Evolutionary conservation across 2,888 invertebrate genomes (phyloP).

Genomic region (Gisinianus flammeolus): DNA sequence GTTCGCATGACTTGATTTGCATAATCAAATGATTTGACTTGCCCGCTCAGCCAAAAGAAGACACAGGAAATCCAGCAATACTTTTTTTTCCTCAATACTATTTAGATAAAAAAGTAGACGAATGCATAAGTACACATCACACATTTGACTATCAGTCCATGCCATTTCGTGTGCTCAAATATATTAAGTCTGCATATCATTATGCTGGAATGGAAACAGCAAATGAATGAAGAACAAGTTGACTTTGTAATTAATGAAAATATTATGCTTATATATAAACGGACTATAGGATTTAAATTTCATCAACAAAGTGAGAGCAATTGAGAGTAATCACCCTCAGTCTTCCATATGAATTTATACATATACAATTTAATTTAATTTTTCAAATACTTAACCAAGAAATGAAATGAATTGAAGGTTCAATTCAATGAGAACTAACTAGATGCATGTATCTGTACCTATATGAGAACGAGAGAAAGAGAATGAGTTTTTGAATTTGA

Average conservation of each 20-base stretch:
- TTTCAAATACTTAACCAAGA: too few relatives aligned
- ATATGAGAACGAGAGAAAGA: too few relatives aligned
- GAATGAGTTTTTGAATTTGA: too few relatives aligned
- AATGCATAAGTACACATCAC: not conserved
- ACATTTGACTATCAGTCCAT: not conserved
- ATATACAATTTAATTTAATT: too few relatives aligned
- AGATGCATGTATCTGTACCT: too few relatives aligned
- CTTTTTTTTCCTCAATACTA: too few relatives aligned
- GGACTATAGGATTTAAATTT: not conserved
- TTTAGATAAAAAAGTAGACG: not conserved
- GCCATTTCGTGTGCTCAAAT: not conserved
- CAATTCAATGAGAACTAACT: too few relatives aligned
- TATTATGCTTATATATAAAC: constrained; percentile 3
- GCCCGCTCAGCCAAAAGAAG: constrained; percentile 8
- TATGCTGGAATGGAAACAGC: too few relatives aligned
- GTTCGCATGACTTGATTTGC: constrained; percentile 33
- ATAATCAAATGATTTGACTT: constrained; percentile 40
- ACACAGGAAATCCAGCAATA: not conserved
- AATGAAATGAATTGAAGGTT: too few relatives aligned
- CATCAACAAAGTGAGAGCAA: not conserved
- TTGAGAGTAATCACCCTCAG: too few relatives aligned
- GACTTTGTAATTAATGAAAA: constrained; percentile 15
- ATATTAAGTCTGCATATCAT: too few relatives aligned
- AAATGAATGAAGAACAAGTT: not conserved
- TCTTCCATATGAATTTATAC: too few relatives aligned